Evolutionary conservation across 1,140 invertebrate genomes (phyloP), one percentile per base, ranked within the genome.

Genomic region (Prorops nasuta): DNA sequence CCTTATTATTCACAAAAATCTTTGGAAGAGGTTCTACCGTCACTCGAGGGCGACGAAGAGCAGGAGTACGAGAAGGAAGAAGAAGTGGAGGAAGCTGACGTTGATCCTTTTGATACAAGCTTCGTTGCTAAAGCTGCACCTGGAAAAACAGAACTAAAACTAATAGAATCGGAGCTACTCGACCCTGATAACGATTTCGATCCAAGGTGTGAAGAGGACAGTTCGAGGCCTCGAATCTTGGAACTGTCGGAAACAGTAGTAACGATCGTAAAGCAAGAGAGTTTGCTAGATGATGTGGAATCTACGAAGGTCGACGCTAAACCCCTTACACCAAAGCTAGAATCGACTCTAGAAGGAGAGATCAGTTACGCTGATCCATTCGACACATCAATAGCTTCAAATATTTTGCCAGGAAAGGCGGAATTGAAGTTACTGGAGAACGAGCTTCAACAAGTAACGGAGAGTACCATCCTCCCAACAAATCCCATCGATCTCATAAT

Each of bases 81-180:
- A n/a, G n/a, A n/a, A n/a, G n/a, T n/a, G n/a, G 60, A 73, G 15
- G 72, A 79, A 24, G 51, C 65, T 12, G 80, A 83, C 43, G 70
- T 81, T 41, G 90, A 92, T 76, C 90, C 90, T 0, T 92, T 92
- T 66, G 90, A 92, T 67, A 92, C 91, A 0, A 91, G 88, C 2
- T 86, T 87, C 59, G 87, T 88, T 10, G 77, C 78, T 15, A 83
- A 84, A 52, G 82, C 86, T 10, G 72, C 83, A 34, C 88, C 87
- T 3, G 84, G 86, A 4, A 86, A 86, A 72, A 84, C 86, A 1
- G 89, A 91, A 68, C 65, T 90, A 19, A 86, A 88, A 67, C 66
- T 89, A 17, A 77, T 90, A 3, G 87, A 89, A 54, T 85, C 83
- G 22, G 88, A 90, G 63, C 71, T 90, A 10, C 54, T 81, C 2